Conservation (phyloP, 2,888 invertebrate species). For the Sarcophaga carnaria region DNA sequence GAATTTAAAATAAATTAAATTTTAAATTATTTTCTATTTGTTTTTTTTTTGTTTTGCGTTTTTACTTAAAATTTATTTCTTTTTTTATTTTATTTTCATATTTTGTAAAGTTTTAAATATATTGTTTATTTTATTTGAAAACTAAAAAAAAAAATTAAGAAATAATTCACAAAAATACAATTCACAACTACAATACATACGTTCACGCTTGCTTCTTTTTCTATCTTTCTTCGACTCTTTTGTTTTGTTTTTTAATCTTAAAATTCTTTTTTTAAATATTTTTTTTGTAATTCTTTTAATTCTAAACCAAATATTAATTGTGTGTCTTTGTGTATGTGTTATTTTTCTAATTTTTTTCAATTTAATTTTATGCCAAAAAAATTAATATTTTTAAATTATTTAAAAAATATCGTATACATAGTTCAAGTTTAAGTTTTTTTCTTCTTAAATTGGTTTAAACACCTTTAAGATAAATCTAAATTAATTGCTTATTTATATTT, state of each 20-base stretch:
- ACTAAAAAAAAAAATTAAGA: constrained; percentile 70
- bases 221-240: constrained; percentile 25
- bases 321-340: constrained; percentile 20
- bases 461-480: constrained; percentile 17
- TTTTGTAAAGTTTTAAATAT: constrained; percentile 51
- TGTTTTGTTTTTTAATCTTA: constrained; percentile 24
- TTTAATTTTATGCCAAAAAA: constrained; percentile 43
- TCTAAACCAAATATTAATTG: constrained; percentile 30
- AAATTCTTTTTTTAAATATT: neutral
- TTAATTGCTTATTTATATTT: constrained; percentile 66
- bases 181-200: constrained; percentile 79
- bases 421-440: constrained; percentile 66
- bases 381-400: constrained; percentile 56
- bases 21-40: neutral
- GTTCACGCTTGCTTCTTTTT: constrained; percentile 44
- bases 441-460: neutral
- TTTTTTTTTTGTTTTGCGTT: constrained; percentile 38
- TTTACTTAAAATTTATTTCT: constrained; percentile 1
- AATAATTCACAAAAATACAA: constrained; percentile 80
- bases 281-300: constrained; percentile 32
- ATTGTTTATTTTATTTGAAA: constrained; percentile 69
- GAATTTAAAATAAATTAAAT: neutral
- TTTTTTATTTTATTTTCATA: constrained; percentile 27
- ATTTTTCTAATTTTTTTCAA: constrained; percentile 58
- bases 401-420: constrained; percentile 79